Conservation (phyloP, 2,888 invertebrate species). For the Ectemnius cavifrons region DNA sequence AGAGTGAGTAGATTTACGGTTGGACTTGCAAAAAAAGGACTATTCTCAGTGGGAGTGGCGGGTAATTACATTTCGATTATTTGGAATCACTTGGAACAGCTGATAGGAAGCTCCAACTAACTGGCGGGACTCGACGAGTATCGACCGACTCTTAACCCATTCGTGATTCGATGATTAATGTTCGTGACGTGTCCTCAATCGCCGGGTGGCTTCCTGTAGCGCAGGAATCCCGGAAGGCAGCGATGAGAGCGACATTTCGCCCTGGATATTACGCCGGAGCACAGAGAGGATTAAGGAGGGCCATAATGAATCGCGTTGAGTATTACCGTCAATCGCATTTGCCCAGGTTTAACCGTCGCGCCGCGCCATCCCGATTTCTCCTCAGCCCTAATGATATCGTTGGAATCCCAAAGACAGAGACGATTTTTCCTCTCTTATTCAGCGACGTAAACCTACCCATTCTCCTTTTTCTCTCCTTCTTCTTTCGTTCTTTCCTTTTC, state of each 20-base stretch:
- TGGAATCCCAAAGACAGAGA: neutral
- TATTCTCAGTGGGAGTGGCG: neutral
- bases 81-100: constrained; percentile 20
- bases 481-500: neutral
- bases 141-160: constrained; percentile 32
- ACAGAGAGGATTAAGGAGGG: neutral
- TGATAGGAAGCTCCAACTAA: constrained; percentile 10
- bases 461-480: neutral
- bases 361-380: neutral
- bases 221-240: constrained; percentile 21
- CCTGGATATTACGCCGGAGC: constrained; percentile 4
- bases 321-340: constrained; percentile 13
- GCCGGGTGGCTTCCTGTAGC: constrained; percentile 23
- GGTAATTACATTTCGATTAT: constrained; percentile 27
- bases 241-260: constrained; percentile 14
- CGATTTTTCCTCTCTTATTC: neutral
- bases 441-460: neutral
- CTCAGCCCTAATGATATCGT: neutral
- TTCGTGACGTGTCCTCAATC: constrained; percentile 36
- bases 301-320: constrained; percentile 22
- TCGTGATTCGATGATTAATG: constrained; percentile 42
- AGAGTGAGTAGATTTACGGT: neutral
- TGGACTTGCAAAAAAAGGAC: neutral
- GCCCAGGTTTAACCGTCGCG: constrained; percentile 6
- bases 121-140: constrained; percentile 21